Conservation (phyloP, 2,888 invertebrate genomes). For the Caenorhabditis zanzibari region DNA sequence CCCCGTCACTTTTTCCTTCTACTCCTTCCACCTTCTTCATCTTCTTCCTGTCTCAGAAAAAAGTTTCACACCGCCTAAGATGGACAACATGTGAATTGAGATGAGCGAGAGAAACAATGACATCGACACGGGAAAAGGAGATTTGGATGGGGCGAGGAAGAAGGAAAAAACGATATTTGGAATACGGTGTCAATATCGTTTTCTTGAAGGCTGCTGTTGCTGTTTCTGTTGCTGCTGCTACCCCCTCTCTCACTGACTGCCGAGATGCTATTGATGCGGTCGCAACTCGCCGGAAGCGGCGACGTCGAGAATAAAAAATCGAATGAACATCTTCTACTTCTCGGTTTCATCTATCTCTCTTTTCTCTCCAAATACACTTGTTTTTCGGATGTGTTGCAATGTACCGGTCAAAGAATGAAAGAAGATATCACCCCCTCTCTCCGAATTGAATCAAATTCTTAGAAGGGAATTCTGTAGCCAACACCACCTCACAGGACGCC, state of each 20-base stretch:
- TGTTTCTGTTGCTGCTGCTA: slow-evolving; percentile 12
- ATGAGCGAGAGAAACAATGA: slow-evolving; percentile 36
- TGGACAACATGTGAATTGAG: slow-evolving; percentile 36
- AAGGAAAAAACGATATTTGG: slow-evolving; percentile 56
- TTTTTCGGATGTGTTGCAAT: slow-evolving; percentile 45
- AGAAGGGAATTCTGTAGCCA: not conserved
- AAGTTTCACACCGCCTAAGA: slow-evolving; percentile 47
- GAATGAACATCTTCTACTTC: slow-evolving; percentile 54
- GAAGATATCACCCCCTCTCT: slow-evolving; percentile 30
- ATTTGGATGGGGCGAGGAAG: not conserved
- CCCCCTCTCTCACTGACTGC: slow-evolving; percentile 10
- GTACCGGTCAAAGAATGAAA: slow-evolving; percentile 59
- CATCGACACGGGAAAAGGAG: slow-evolving; percentile 34
- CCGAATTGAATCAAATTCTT: not conserved
- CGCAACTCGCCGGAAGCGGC: slow-evolving; percentile 57
- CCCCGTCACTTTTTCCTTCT: slow-evolving; percentile 1
- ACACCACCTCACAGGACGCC: not conserved
- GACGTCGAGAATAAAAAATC: slow-evolving; percentile 43
- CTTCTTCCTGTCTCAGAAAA: slow-evolving; percentile 21
- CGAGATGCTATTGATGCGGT: slow-evolving; percentile 28
- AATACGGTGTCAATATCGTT: slow-evolving; percentile 61
- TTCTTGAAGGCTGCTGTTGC: slow-evolving; percentile 43
- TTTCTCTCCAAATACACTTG: not conserved
- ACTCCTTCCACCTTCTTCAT: not conserved
- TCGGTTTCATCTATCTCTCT: slow-evolving; percentile 17